These are phyloP conservation scores for Myrmecobius fasciatus DNA, from an alignment of 2,113 vertebrate species.

Conservation along the genomic window DNA sequence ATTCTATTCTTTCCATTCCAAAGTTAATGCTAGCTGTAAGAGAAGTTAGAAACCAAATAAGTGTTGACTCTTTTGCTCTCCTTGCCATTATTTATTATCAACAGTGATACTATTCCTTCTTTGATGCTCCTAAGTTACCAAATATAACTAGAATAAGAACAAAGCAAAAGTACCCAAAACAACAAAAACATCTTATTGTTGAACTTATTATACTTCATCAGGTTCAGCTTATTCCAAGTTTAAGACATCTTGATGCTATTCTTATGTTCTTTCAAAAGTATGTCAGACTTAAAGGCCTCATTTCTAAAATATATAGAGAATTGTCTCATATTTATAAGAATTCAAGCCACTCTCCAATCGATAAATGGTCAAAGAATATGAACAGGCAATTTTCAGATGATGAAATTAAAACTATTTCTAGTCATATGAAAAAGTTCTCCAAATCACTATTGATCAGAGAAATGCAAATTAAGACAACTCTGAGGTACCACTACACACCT, in stretches of 20 bases:
- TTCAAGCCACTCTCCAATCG: too few relatives aligned
- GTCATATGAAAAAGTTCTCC: too few relatives aligned
- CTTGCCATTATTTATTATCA: not conserved
- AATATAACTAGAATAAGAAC: not conserved
- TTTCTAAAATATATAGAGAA: too few relatives aligned
- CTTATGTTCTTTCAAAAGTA: not conserved
- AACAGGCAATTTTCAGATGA: too few relatives aligned
- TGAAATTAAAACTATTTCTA: too few relatives aligned
- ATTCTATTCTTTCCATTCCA: not conserved
- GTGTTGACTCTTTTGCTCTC: not conserved
- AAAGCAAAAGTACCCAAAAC: not conserved
- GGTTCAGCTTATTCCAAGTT: not conserved
- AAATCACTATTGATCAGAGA: too few relatives aligned
- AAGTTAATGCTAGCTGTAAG: not conserved
- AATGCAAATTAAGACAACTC: too few relatives aligned
- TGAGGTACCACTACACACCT: too few relatives aligned
- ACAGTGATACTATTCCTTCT: not conserved
- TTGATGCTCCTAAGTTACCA: not conserved
- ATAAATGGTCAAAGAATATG: too few relatives aligned
- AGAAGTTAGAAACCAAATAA: not conserved
- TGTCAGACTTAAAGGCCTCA: too few relatives aligned
- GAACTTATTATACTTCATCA: not conserved
- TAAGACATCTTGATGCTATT: not conserved
- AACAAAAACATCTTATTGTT: not conserved
- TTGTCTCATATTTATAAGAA: too few relatives aligned